Evolutionary conservation across 2,888 invertebrate species (phyloP).

Genomic region (Tenthredo scrophulariae): DNA sequence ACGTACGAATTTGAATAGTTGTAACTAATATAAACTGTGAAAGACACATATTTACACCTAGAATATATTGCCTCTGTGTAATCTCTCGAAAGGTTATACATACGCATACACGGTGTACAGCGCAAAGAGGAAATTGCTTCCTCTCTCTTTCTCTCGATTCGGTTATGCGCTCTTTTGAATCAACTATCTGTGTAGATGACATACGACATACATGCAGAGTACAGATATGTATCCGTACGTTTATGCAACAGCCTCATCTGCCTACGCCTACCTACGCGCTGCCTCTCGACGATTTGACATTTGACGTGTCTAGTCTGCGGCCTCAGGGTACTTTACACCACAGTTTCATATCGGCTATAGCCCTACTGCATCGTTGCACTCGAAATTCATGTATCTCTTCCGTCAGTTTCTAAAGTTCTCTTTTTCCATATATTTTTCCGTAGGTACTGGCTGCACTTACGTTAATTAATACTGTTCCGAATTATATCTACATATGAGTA

Average conservation of each 20-base stretch:
- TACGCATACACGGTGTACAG: background rate
- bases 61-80: background rate
- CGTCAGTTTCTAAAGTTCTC: background rate
- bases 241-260: slow-evolving; percentile 44
- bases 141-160: background rate
- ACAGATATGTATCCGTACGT: background rate
- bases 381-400: background rate
- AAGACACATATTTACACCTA: slow-evolving; percentile 16
- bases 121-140: background rate
- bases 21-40: background rate
- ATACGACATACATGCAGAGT: background rate
- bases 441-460: too few relatives aligned
- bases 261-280: slow-evolving; percentile 37
- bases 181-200: background rate
- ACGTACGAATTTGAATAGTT: background rate
- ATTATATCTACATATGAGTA: background rate
- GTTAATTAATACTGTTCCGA: background rate
- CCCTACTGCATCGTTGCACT: background rate
- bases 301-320: slow-evolving; percentile 12
- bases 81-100: background rate
- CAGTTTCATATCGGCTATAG: background rate
- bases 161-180: background rate
- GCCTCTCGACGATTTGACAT: slow-evolving; percentile 20
- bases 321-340: slow-evolving; percentile 16
- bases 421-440: background rate